phyloP scores from a whole-genome alignment of 2,113 vertebrate species.

The Aleadryas rufinucha region DNA sequence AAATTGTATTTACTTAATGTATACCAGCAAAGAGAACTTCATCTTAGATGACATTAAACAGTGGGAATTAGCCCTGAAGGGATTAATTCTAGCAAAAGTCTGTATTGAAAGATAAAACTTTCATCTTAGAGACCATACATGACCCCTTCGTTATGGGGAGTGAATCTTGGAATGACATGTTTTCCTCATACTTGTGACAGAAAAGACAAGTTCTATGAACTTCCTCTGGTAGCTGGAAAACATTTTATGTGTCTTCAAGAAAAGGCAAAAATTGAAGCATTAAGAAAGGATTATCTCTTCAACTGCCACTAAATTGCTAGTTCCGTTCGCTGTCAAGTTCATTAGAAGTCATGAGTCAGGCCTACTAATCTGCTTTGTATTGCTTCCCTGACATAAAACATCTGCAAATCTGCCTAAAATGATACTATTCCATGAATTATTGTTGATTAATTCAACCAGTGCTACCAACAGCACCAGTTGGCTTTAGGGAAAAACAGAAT shows the following conservation, averaged over 20 bases:
- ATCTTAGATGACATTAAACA: background rate
- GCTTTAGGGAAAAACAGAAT: background rate
- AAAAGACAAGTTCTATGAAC: background rate
- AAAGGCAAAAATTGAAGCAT: background rate
- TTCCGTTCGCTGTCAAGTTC: background rate
- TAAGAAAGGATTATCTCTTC: background rate
- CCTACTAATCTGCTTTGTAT: background rate
- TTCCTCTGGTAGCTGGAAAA: background rate
- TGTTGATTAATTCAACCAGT: background rate
- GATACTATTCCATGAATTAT: background rate
- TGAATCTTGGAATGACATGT: background rate
- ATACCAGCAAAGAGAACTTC: background rate
- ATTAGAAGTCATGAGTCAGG: background rate
- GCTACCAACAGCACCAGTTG: background rate
- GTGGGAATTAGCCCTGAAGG: background rate
- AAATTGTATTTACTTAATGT: constrained; percentile 18
- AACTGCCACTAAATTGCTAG: background rate
- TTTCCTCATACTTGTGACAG: background rate
- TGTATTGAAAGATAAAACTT: background rate
- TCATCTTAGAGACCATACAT: background rate
- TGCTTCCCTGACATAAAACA: background rate
- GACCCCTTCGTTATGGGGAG: background rate
- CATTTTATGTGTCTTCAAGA: background rate
- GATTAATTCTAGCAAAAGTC: background rate
- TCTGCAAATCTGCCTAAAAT: background rate